Base-by-base conservation (phyloP, 2,113 vertebrate genomes). In the Ovis canadensis region DNA sequence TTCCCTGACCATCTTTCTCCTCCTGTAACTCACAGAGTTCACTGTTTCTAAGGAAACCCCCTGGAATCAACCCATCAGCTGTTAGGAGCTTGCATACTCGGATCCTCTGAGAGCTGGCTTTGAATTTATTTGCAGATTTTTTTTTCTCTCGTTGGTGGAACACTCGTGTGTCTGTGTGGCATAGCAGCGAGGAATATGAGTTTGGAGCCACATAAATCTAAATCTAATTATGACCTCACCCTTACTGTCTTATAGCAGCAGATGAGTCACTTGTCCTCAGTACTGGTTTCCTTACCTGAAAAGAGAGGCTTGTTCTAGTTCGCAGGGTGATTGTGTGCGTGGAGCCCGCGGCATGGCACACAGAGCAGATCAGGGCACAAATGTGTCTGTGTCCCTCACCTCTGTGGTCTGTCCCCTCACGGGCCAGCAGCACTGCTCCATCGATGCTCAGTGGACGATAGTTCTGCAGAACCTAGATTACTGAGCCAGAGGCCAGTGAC, bases 391-490 rank as follows among this genome's bases (percentile, higher is more conserved):
- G 5, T 16, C 27, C 14, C 81, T 25, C 36, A 27, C 3, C 1
- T 10, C 10, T 52, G n/a, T 8, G 14, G 6, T 14, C 31, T 40
- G 3, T 23, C 6, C 36, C 29, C 23, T 83, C 3, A 9, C 0
- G 0, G 36, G 50, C 23, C 31, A 4, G 62, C 45, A 1, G 16
- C 36, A 0, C 36, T 48, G 45, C 36, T 25, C 40, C 50, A 13
- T 0, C 11, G 64, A 45, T 5, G 17, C 23, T 74, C 6, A 2
- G 23, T 4, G 57, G 17, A 45, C 19, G 50, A 13, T 48, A 14
- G 9, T 17, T 55, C 50, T 71, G 62, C 36, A 57, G 62, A n/a
- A 27, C 31, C 55, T 45, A 19, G 29, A 36, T 48, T 12, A 50
- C 43, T 77, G 43, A 57, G 80, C 55, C 14, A 50, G 33, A 36